Base-by-base conservation (phyloP, 2,113 vertebrate genomes). In the Neomonachus schauinslandi region DNA sequence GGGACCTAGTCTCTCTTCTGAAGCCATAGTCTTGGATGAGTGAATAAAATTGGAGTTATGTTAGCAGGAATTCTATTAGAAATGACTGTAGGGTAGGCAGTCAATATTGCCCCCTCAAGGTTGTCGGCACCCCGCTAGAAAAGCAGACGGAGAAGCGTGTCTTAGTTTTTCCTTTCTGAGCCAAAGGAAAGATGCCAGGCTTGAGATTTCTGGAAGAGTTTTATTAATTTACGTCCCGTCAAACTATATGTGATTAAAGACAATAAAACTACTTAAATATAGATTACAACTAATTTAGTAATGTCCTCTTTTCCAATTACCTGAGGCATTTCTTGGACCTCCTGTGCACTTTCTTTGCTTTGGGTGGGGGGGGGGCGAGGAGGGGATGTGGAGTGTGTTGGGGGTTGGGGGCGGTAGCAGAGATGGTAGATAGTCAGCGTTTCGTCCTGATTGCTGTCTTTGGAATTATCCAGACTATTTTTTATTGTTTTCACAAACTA, bases 351-450 rank as follows among this genome's bases (percentile, higher is more conserved):
- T 81, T 7, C 42, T 14, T 24, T 87, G 59, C 46, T 67, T 31
- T 91, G 51, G 18, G 12, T 24, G 7, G 13, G 8, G 65, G 15
- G 33, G 7, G n/a, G 42, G 31, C 4, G 8, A 15, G 7, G 28
- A 42, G n/a, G 80, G n/a, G 11, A 8, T 90, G 12, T 0, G 0
- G 49, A 7, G 19, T 10, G 16, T 28, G 15, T 1, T 28, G 31
- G 18, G 65, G 46, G 36, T 1, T 22, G 19, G n/a, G 33, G 11
- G 39, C 57, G n/a, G 18, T 14, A 33, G 39, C 12, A 33, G 91
- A 53, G 33, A 5, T n/a, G 5, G 31, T 55, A n/a, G 16, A 24
- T 24, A 19, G 36, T 61, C 19, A 0, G n/a, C 22, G 2, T 61
- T 46, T 59, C 79, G 72, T 85, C 63, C 63, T 67, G 3, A 7